These are phyloP conservation scores for Brachionus koreanus DNA, from an alignment of 1,140 invertebrate genomes.

Conservation along the genomic window DNA sequence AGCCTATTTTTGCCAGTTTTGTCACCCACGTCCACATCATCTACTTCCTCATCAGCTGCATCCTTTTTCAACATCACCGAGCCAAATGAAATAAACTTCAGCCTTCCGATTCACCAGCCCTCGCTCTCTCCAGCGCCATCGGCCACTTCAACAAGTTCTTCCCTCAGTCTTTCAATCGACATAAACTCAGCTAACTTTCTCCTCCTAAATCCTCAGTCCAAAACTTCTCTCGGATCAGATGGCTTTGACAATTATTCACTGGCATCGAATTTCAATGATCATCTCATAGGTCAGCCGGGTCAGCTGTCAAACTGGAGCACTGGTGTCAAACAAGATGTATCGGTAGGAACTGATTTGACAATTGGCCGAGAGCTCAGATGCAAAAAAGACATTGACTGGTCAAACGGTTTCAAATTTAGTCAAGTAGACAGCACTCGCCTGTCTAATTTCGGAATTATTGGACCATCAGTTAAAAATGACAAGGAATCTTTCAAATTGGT, in stretches of 20 bases:
- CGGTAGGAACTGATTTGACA: slow-evolving; percentile 17
- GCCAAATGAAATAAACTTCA: not conserved
- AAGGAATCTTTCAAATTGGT: slow-evolving; percentile 37
- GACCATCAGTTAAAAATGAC: not conserved
- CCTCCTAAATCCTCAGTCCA: not conserved
- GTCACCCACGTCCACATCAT: not conserved
- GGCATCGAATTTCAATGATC: not conserved
- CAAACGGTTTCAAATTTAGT: not conserved
- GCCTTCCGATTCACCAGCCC: not conserved
- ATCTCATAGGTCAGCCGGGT: not conserved
- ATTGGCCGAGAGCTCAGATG: not conserved
- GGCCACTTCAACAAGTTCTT: not conserved
- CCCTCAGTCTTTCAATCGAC: not conserved
- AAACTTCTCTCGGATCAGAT: not conserved
- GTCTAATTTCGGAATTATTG: not conserved
- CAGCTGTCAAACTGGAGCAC: not conserved
- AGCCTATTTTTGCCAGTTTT: not conserved
- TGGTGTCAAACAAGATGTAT: not conserved
- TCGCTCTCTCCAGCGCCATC: not conserved
- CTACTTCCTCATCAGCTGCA: not conserved
- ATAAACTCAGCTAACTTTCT: not conserved
- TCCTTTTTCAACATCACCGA: slow-evolving; percentile 11
- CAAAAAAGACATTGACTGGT: slow-evolving; percentile 27
- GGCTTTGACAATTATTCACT: not conserved
- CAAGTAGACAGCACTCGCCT: not conserved